These are phyloP conservation scores for Sinelater perroti DNA, from an alignment of 2,888 invertebrate species.

Conservation along the genomic window DNA sequence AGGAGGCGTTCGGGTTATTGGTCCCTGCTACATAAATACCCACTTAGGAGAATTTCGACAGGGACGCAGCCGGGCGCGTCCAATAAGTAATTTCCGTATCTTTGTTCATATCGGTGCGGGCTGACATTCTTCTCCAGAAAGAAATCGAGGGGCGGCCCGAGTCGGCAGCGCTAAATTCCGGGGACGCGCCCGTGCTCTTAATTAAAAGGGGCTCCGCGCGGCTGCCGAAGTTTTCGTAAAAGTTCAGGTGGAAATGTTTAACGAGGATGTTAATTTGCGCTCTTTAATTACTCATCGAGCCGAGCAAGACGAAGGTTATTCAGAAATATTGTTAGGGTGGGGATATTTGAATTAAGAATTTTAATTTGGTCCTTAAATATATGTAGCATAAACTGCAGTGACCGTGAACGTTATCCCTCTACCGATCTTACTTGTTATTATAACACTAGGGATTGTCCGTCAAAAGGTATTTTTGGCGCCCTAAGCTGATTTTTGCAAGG, in stretches of 20 bases:
- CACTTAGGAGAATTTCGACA: slow-evolving; percentile 1
- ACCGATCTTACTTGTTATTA: no score
- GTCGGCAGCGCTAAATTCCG: not conserved
- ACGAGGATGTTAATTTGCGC: slow-evolving; percentile 3
- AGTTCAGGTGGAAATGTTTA: slow-evolving; percentile 6
- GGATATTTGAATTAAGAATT: no score
- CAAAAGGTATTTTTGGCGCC: no score
- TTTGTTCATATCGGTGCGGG: slow-evolving; percentile 5
- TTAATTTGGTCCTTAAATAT: no score
- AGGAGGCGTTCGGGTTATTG: not conserved
- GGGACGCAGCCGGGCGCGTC: not conserved
- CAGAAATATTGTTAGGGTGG: no score
- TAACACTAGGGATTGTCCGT: no score
- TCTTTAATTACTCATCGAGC: no score
- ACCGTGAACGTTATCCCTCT: no score
- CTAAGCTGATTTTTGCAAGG: no score
- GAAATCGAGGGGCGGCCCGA: slow-evolving; percentile 2
- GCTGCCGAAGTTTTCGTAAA: not conserved
- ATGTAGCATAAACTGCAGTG: no score
- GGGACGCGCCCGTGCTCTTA: slow-evolving; percentile 6
- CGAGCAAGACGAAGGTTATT: no score
- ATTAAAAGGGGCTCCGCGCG: not conserved
- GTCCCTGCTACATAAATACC: not conserved
- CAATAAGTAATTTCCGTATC: slow-evolving; percentile 8
- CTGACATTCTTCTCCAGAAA: slow-evolving; percentile 5